Evolutionary conservation across 2,113 vertebrate genomes (phyloP), one percentile per base, ranked within the genome.

Genomic region (Speoplatyrhinus poulsoni): DNA sequence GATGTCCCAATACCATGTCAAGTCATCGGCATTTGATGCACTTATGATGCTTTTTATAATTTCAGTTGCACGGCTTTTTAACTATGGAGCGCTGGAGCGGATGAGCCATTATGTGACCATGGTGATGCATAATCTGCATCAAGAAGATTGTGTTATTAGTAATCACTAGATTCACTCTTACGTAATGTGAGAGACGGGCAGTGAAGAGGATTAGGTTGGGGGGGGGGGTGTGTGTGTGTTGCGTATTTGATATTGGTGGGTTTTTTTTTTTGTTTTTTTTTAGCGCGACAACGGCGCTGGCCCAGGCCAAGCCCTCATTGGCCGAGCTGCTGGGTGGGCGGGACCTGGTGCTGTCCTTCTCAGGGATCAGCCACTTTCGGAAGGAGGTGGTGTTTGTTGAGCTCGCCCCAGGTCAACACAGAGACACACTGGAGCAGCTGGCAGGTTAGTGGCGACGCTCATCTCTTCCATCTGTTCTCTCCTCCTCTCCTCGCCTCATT

Each of bases 371-470:
- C 83, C 93, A 96, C 80, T 99, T 98, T 79, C 88, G 69, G 86
- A 93, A 94, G 91, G 93, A 98, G 90, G 93, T 99, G 92, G 95
- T 89, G 79, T 99, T 96, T 90, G 93, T 95, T 70, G 93, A 91
- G 72, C 75, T 98, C 81, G 78, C 82, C 46, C 91, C 92, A 10
- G 94, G 94, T 73, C 91, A 92, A 46, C 92, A 95, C 66, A 54
- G 87, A 76, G 3, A 69, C 46, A 71, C 73, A 0, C 94, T 99
- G 80, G 84, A 63, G 5, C 87, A 92, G 74, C 87, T 96, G 79
- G 92, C 95, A 96, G 97, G 97, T 98, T 91, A 87, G 88, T 82
- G 4, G 41, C 32, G 32, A 48, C 17, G 0, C 58, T 58, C 12
- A 11, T 3, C 49, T 8, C 48, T 50, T 11, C 19, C 15, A 26